A percentile compares a stretch with the other conserved stretches of the same genome.
Conservation (phyloP, 2,888 invertebrate genomes). For the Hymenopus coronatus region DNA sequence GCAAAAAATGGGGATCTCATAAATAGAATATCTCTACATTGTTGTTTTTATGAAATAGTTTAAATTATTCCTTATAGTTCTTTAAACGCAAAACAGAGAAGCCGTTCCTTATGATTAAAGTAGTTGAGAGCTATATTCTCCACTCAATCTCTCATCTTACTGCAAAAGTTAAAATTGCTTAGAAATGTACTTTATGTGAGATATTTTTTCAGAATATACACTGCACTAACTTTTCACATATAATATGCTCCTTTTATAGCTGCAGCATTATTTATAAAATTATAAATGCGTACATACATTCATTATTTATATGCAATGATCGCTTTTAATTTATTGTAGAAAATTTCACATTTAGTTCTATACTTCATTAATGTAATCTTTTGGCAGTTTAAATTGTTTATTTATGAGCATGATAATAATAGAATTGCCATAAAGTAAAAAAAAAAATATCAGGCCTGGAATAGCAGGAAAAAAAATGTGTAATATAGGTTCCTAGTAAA, state of each 20-base stretch:
- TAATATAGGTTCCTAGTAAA: neutral
- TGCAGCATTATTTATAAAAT: neutral
- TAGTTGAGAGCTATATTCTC: no score
- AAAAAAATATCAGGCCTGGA: neutral
- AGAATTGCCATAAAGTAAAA: neutral
- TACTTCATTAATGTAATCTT: neutral
- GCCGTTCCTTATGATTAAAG: no score
- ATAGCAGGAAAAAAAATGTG: neutral
- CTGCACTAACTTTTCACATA: no score
- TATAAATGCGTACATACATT: neutral
- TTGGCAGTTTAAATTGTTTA: neutral
- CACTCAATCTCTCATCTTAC: neutral
- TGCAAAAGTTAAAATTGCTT: neutral
- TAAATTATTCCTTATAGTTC: no score
- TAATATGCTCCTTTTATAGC: neutral
- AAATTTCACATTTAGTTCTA: neutral
- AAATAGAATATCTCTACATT: no score
- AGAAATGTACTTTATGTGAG: neutral
- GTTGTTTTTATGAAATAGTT: no score
- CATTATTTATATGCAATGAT: neutral
- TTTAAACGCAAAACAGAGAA: no score
- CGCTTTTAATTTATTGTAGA: neutral
- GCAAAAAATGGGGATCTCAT: no score
- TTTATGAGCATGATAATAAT: neutral
- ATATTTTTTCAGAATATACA: no score